Percentiles rank a stretch among this genome's conserved stretches.
Conservation (phyloP, 2,113 vertebrate species). For the Pavo muticus region DNA sequence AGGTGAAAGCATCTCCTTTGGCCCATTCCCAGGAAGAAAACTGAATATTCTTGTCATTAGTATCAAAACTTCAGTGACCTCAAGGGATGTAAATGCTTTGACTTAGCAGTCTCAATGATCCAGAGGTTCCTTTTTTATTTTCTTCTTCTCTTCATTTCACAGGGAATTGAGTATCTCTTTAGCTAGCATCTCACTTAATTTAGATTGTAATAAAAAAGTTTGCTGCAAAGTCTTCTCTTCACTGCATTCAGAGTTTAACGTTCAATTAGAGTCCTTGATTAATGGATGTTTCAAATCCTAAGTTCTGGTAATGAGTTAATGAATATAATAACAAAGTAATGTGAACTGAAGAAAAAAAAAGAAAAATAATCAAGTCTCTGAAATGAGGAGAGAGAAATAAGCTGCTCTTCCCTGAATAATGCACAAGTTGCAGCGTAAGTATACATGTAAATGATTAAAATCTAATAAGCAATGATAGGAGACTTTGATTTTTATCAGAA, state of each 20-base stretch:
- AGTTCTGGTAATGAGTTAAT: background rate
- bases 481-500: conserved; percentile 12
- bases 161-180: background rate
- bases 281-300: background rate
- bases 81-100: background rate
- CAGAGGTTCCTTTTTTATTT: fast-evolving
- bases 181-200: background rate
- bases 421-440: background rate
- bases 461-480: background rate
- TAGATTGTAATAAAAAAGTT: background rate
- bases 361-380: background rate
- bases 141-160: background rate
- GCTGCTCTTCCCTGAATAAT: conserved; percentile 16
- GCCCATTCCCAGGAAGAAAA: background rate
- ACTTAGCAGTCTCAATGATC: background rate
- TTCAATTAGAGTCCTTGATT: background rate
- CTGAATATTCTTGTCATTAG: background rate
- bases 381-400: conserved; percentile 17
- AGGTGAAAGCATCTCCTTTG: background rate
- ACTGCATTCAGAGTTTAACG: background rate
- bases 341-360: background rate
- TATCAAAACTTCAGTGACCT: background rate
- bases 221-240: background rate
- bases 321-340: background rate
- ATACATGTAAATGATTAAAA: conserved; percentile 36